Base-by-base conservation (phyloP, 1,140 invertebrate species). In the Idris sp. region DNA sequence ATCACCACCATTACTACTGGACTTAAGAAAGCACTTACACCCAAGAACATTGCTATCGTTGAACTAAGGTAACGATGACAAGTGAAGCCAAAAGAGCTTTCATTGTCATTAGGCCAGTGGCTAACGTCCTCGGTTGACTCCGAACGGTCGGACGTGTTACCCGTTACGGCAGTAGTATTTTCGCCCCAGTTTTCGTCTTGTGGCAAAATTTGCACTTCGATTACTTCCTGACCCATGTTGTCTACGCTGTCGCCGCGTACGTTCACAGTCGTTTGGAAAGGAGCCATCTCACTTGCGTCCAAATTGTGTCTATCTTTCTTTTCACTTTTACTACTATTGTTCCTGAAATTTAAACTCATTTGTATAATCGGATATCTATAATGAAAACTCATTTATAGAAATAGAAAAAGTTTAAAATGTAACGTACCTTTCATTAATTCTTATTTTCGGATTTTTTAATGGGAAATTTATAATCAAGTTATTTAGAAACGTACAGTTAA, bases 171-270 rank as follows among this genome's bases (percentile, higher is more conserved):
- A 2, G 97, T 99, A 0, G 96, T 98, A 80, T 97, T 98, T 87
- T 99, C 98, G 25, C 96, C 97, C 97, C 97, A 99, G 83, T 97
- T 98, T 81, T 99, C 97, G 89, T 98, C 97, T 87, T 97, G 92
- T 0, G 96, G 96, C 31, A 98, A 85, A 68, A 97, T 97, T 87
- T 97, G 95, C 38, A 97, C 96, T 87, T 96, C 94, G 31, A 96
- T 95, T 4, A 95, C 93, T 86, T 96, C 94, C 81, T 94, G 92
- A 2, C 91, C 93, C 11, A 87, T 77, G 49, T 87, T 86, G 87
- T 90, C 89, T 4, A 90, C 90, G 36, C 88, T 90, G 71, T 92
- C 90, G 68, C 92, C 91, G 36, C 92, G 90, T 40, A 94, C 89
- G 73, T 92, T 93, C 0, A 94, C 92, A 64, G 92, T 92, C n/a